These are phyloP conservation scores for Morone saxatilis DNA, from an alignment of 2,113 vertebrate species.

Conservation along the genomic window DNA sequence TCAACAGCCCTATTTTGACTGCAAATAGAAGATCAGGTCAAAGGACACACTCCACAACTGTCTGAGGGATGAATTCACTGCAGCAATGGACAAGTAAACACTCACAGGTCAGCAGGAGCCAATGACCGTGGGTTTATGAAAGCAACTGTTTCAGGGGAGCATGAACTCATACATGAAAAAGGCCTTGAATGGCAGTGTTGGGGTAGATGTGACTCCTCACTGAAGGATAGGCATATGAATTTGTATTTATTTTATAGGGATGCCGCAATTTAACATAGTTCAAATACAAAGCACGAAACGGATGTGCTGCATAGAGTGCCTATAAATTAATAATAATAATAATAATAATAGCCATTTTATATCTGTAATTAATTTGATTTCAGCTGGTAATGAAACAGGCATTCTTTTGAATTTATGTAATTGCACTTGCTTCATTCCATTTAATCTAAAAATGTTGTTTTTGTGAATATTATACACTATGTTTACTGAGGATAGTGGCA, in stretches of 20 bases:
- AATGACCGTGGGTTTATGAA: slow-evolving; percentile 1
- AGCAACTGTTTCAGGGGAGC: slow-evolving; percentile 5
- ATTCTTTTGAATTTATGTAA: neutral
- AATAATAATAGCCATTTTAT: no score
- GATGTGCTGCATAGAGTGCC: no score
- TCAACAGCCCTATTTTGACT: slow-evolving; percentile 8
- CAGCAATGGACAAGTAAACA: slow-evolving; percentile 54
- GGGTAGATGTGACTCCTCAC: slow-evolving; percentile 10
- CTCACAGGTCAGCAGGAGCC: slow-evolving; percentile 14
- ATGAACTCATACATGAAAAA: neutral
- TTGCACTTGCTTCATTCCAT: neutral
- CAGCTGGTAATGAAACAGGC: no score
- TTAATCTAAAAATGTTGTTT: neutral
- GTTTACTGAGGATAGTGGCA: no score
- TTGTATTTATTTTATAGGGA: no score
- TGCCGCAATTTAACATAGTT: no score
- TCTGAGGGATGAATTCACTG: slow-evolving; percentile 52
- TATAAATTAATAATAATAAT: no score
- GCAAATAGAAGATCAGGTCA: slow-evolving; percentile 40
- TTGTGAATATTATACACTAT: no score
- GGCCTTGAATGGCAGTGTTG: neutral
- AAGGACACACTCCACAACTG: slow-evolving; percentile 26
- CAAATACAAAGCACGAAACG: no score
- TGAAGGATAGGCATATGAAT: neutral
- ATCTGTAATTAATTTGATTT: no score